Evolutionary conservation across 2,797 vertebrate genomes (phyloP).

Genomic region (Distichodus sexfasciatus): DNA sequence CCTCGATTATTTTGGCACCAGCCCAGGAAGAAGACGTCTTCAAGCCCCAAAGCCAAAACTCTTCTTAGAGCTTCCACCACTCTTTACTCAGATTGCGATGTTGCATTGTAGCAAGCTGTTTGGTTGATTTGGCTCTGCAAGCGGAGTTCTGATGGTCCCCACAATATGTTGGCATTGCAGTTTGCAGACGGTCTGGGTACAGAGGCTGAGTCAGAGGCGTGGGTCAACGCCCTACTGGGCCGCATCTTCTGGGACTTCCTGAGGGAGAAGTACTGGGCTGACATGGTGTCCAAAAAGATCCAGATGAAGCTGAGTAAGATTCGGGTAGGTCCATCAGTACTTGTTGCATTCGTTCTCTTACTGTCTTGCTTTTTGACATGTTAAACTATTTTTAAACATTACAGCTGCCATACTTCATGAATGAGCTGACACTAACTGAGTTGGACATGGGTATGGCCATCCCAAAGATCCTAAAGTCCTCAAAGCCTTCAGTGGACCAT

Average conservation of each 20-base stretch:
- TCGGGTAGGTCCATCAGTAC: conserved; percentile 74
- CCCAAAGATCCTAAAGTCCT: conserved; percentile 92
- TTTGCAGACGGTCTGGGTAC: conserved; percentile 69
- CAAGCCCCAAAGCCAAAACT: background rate
- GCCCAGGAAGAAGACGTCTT: background rate
- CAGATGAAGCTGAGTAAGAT: conserved; percentile 99
- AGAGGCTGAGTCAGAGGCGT: conserved; percentile 82
- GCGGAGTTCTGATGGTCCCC: background rate
- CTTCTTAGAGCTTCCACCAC: background rate
- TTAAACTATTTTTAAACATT: conserved; percentile 41
- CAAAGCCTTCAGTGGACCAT: conserved; percentile 90
- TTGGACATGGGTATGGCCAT: conserved; percentile 98
- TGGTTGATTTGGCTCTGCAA: background rate
- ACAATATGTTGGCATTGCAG: conserved; percentile 63
- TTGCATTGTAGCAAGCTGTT: background rate
- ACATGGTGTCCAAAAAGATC: conserved; percentile 95
- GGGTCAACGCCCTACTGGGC: conserved; percentile 94
- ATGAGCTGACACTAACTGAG: conserved; percentile 94
- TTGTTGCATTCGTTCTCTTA: background rate
- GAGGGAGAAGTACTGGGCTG: conserved; percentile 95
- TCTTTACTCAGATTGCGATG: background rate
- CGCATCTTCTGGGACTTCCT: conserved; percentile 98
- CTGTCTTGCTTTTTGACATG: background rate
- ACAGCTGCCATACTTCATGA: conserved; percentile 98
- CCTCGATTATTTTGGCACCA: background rate